Evolutionary conservation across 2,797 vertebrate species (phyloP).

Genomic region (Gephyroberyx darwinii): DNA sequence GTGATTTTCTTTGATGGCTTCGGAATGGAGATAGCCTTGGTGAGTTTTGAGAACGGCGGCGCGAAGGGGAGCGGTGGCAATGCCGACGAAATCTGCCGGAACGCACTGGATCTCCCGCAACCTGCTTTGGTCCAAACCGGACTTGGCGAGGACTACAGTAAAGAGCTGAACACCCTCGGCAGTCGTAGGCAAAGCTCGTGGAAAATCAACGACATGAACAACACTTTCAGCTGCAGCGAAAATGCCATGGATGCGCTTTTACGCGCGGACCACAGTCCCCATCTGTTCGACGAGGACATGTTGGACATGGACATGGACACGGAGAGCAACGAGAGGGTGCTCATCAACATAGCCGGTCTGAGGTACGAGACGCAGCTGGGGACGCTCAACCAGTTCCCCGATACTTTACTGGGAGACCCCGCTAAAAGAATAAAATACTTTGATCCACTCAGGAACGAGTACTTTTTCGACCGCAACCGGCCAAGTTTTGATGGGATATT

Average conservation of each 20-base stretch:
- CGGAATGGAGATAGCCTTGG: slow-evolving; percentile 92
- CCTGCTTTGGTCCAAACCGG: slow-evolving; percentile 74
- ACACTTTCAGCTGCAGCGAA: slow-evolving; percentile 75
- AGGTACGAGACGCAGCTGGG: slow-evolving; percentile 93
- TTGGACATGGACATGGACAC: slow-evolving; percentile 79
- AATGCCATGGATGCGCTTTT: slow-evolving; percentile 78
- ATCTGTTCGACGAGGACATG: slow-evolving; percentile 83
- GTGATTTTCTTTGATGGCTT: slow-evolving; percentile 73
- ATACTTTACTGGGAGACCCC: slow-evolving; percentile 92
- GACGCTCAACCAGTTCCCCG: slow-evolving; percentile 93
- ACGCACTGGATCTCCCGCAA: slow-evolving; percentile 75
- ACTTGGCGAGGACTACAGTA: slow-evolving; percentile 73
- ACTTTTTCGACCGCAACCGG: slow-evolving; percentile 96
- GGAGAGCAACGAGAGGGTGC: slow-evolving; percentile 88
- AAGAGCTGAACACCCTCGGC: slow-evolving; percentile 78
- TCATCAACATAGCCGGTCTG: slow-evolving; percentile 93
- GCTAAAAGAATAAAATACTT: slow-evolving; percentile 93
- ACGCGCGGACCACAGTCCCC: slow-evolving; percentile 82
- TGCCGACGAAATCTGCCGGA: slow-evolving; percentile 73
- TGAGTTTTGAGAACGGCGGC: slow-evolving; percentile 90
- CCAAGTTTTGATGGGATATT: slow-evolving; percentile 96
- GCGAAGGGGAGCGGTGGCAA: slow-evolving; percentile 79
- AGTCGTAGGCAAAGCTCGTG: slow-evolving; percentile 72
- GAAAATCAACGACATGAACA: slow-evolving; percentile 87
- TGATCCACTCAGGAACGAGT: slow-evolving; percentile 95